Evolutionary conservation across 2,113 vertebrate species (phyloP).

Genomic region (Chaetodon trifascialis): DNA sequence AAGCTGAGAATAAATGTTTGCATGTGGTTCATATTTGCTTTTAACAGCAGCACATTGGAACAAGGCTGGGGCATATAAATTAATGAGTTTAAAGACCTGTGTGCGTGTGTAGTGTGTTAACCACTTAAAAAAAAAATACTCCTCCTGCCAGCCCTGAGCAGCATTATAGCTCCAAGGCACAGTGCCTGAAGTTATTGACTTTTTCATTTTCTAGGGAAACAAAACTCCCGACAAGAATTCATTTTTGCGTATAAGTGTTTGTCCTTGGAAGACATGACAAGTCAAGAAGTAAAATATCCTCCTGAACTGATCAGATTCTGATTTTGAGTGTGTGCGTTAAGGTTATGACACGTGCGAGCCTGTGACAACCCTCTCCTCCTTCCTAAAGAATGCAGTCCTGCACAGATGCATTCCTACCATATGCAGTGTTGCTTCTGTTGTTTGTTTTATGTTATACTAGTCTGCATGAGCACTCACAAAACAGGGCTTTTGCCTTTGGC

Average conservation of each 20-base stretch:
- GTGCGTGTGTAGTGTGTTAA: slow-evolving; percentile 27
- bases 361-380: background rate
- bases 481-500: background rate
- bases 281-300: background rate
- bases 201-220: slow-evolving; percentile 7
- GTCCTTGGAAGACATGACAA: slow-evolving; percentile 14
- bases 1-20: background rate
- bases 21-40: background rate
- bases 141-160: slow-evolving; percentile 5
- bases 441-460: background rate
- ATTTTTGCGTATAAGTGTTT: background rate
- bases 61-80: background rate
- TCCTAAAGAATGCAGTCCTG: slow-evolving; percentile 21
- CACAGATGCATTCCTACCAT: slow-evolving; percentile 13
- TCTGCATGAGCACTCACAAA: background rate
- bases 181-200: slow-evolving; percentile 31
- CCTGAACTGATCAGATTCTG: slow-evolving; percentile 8
- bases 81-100: background rate
- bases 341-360: background rate
- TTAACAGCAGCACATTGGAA: background rate
- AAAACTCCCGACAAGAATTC: slow-evolving; percentile 6
- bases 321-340: slow-evolving; percentile 1
- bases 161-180: slow-evolving; percentile 14
- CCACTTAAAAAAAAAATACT: slow-evolving; percentile 9
- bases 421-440: background rate